Evolutionary conservation across 2,888 invertebrate genomes (phyloP).

Genomic region (Metopia argyrocephala): DNA sequence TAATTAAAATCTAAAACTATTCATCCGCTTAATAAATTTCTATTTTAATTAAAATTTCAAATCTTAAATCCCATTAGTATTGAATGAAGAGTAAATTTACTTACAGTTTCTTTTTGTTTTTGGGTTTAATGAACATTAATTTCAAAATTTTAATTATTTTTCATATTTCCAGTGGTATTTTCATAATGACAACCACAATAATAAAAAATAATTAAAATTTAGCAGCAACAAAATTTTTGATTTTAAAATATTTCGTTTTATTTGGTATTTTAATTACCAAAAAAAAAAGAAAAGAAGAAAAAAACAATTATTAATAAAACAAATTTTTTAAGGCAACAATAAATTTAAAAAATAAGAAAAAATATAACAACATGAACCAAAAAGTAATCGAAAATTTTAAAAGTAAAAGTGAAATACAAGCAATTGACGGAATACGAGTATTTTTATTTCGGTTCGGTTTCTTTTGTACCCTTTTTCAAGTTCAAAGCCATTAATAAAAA

Average conservation of each 20-base stretch:
- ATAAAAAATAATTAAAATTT: not conserved
- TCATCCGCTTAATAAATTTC: not conserved
- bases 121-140: no score
- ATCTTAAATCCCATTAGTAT: not conserved
- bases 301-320: no score
- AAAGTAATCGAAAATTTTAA: no score
- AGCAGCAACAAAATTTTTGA: not conserved
- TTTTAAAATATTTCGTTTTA: not conserved
- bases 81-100: not conserved
- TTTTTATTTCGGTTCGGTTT: no score
- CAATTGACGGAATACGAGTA: not conserved
- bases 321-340: no score
- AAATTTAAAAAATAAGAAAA: no score
- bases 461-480: no score
- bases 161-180: no score
- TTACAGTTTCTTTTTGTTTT: not conserved
- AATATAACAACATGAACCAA: no score
- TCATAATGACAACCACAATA: not conserved
- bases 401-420: not conserved
- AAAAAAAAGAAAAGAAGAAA: not conserved
- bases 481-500: no score
- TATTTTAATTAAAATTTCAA: not conserved
- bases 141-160: no score
- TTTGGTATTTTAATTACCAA: not conserved
- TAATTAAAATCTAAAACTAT: not conserved